phyloP scores from a whole-genome alignment of 2,113 vertebrate genomes.

The Myxocyprinus asiaticus region DNA sequence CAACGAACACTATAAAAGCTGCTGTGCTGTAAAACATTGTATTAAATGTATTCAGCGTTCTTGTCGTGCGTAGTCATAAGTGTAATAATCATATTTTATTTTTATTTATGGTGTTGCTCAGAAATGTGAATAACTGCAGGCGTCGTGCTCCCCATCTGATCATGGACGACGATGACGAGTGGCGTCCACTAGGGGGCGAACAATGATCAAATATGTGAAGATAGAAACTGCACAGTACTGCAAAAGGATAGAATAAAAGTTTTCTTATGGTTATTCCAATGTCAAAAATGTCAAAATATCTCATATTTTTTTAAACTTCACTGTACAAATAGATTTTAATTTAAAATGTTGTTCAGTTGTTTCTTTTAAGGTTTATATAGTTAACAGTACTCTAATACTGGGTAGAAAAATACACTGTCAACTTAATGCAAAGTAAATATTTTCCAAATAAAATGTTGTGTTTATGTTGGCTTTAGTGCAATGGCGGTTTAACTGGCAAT shows the following conservation, averaged over 20 bases:
- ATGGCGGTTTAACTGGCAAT: no score
- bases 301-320: no score
- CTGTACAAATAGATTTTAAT: no score
- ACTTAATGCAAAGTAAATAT: no score
- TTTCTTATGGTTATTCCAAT: no score
- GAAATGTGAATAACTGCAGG: slow-evolving; percentile 6
- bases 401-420: no score
- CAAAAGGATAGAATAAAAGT: not conserved
- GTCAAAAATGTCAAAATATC: no score
- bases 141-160: slow-evolving; percentile 1
- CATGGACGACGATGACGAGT: not conserved
- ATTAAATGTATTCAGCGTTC: slow-evolving; percentile 14
- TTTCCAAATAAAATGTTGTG: no score
- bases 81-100: slow-evolving; percentile 18
- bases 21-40: slow-evolving; percentile 29
- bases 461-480: no score
- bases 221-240: not conserved
- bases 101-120: not conserved
- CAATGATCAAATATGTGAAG: not conserved
- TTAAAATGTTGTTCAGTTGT: no score
- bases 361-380: no score
- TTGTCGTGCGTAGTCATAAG: not conserved
- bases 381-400: no score
- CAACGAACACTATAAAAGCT: slow-evolving; percentile 1
- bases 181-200: slow-evolving; percentile 4